Evolutionary conservation across 1,140 invertebrate genomes (phyloP).

Genomic region (Zophobas morio): DNA sequence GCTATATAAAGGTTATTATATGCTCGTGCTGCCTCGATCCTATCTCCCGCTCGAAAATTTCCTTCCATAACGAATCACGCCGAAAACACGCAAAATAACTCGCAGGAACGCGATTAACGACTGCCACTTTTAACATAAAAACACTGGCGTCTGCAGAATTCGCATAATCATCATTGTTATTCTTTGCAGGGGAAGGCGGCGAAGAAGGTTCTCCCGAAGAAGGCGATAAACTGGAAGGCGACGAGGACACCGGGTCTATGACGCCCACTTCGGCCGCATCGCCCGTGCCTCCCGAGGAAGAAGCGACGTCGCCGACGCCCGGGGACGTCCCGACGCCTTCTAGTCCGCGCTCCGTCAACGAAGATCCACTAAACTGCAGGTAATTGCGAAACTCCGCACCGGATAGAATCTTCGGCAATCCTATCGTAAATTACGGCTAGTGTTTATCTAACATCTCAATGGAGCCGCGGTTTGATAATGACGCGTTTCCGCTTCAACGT

Average conservation of each 20-base stretch:
- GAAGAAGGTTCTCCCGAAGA: slow-evolving; percentile 70
- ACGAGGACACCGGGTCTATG: slow-evolving; percentile 71
- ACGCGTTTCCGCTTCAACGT: slow-evolving; percentile 15
- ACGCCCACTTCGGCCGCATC: slow-evolving; percentile 70
- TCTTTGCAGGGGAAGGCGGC: slow-evolving; percentile 74
- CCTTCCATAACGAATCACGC: background rate
- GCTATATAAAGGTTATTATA: slow-evolving; percentile 41
- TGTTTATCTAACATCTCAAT: slow-evolving; percentile 33
- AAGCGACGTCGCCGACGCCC: slow-evolving; percentile 61
- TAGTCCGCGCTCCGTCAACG: slow-evolving; percentile 61
- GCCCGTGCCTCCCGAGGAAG: slow-evolving; percentile 61
- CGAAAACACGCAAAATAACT: too few species aligned
- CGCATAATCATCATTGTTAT: background rate
- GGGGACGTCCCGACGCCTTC: slow-evolving; percentile 62
- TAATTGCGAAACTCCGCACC: slow-evolving; percentile 33
- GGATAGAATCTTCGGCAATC: slow-evolving; percentile 6
- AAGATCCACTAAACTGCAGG: slow-evolving; percentile 60
- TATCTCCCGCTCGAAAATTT: slow-evolving; percentile 31
- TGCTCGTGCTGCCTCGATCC: slow-evolving; percentile 15
- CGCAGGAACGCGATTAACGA: too few species aligned
- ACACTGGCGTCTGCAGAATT: too few species aligned
- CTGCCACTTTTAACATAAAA: too few species aligned
- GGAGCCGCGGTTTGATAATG: slow-evolving; percentile 33
- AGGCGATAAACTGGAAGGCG: slow-evolving; percentile 69
- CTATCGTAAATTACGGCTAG: slow-evolving; percentile 9